Percentiles rank a stretch among this genome's conserved stretches.
Conservation (phyloP, 2,113 vertebrate species). For the Paedocypris sp. region DNA sequence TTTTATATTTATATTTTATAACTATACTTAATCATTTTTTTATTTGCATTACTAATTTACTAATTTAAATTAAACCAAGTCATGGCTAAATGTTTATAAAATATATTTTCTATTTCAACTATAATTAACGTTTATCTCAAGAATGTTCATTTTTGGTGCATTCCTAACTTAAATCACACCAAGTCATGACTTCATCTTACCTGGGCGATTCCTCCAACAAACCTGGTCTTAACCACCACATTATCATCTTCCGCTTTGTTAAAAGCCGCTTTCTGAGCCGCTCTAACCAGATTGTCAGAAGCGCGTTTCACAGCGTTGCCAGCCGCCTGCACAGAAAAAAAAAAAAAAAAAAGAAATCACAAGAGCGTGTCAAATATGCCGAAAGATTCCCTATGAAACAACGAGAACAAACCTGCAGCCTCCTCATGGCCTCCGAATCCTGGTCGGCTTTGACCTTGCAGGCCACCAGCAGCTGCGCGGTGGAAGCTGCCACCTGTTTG, state of each 20-base stretch:
- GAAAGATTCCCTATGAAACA: constrained; percentile 26
- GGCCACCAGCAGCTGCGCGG: constrained; percentile 91
- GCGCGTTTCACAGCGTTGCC: constrained; percentile 96
- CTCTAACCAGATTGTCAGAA: constrained; percentile 90
- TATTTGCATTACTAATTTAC: too few relatives aligned
- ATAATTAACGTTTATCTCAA: too few relatives aligned
- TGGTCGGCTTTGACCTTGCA: constrained; percentile 97
- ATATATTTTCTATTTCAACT: too few relatives aligned
- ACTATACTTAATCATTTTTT: too few relatives aligned
- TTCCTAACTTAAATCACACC: too few relatives aligned
- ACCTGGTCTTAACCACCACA: constrained; percentile 93
- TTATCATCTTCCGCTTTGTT: constrained; percentile 87
- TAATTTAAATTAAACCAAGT: too few relatives aligned
- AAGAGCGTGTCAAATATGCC: not conserved
- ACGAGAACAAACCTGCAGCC: constrained; percentile 80
- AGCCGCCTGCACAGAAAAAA: constrained; percentile 63
- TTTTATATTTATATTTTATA: too few relatives aligned
- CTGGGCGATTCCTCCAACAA: constrained; percentile 97
- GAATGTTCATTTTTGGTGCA: too few relatives aligned
- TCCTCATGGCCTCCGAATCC: constrained; percentile 93
- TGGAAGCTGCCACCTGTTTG: constrained; percentile 96
- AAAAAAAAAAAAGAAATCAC: not conserved
- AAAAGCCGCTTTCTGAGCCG: constrained; percentile 92
- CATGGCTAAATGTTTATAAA: too few relatives aligned
- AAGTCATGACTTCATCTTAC: constrained; percentile 60